phyloP scores from a whole-genome alignment of 2,888 invertebrate genomes.

The Chirona hameri region DNA sequence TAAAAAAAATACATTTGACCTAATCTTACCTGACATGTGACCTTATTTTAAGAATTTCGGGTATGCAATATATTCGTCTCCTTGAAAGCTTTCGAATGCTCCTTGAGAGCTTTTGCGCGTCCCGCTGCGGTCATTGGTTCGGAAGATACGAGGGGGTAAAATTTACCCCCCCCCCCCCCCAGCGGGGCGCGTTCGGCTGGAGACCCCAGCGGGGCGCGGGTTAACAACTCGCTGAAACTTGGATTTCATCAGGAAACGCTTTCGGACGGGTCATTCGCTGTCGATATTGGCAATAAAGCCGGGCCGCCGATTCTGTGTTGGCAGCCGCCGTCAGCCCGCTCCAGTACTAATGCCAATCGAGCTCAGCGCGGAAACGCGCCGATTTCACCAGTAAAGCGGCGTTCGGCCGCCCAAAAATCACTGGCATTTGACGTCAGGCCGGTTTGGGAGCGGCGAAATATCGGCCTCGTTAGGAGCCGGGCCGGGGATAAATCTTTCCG shows the following conservation, averaged over 20 bases:
- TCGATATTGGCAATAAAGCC: constrained; percentile 22
- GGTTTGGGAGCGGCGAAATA: not conserved
- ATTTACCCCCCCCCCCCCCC: no score
- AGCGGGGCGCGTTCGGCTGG: no score
- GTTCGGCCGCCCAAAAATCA: not conserved
- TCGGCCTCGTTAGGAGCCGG: not conserved
- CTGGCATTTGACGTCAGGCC: not conserved
- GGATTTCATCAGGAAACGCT: not conserved
- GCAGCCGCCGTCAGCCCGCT: not conserved
- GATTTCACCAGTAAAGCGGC: not conserved
- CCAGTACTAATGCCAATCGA: not conserved
- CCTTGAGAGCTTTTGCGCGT: no score
- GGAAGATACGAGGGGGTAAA: no score
- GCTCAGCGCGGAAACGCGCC: not conserved
- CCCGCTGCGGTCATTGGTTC: no score
- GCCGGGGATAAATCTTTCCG: not conserved
- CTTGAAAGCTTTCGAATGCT: no score
- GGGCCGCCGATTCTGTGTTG: not conserved
- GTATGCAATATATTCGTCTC: no score
- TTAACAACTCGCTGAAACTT: not conserved
- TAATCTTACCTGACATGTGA: no score
- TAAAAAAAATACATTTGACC: no score
- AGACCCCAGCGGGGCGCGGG: no score
- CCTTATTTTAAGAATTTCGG: no score
- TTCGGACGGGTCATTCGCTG: not conserved